Evolutionary conservation across 1,140 invertebrate genomes (phyloP).

Genomic region (Micrasema minimum): DNA sequence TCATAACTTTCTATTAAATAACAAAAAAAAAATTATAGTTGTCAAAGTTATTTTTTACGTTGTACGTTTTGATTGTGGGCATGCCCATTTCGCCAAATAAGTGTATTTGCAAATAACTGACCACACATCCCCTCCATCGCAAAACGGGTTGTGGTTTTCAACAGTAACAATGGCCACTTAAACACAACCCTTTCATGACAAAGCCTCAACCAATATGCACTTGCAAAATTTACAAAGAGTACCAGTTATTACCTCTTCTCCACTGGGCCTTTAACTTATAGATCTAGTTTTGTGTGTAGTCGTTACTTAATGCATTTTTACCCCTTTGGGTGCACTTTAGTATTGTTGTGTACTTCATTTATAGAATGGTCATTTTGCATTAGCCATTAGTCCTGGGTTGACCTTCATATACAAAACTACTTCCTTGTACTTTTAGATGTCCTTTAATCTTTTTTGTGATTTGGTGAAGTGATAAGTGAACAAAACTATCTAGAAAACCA

Average conservation of each 20-base stretch:
- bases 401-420: neutral
- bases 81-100: conserved; percentile 18
- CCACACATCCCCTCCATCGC: conserved; percentile 44
- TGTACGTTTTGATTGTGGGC: conserved; percentile 4
- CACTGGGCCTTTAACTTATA: neutral
- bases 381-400: neutral
- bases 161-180: neutral
- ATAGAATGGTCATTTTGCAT: conserved; percentile 41
- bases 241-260: no score
- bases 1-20: no score
- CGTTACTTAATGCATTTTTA: conserved; percentile 41
- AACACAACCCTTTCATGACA: neutral
- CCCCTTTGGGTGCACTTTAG: conserved; percentile 43
- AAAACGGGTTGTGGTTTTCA: conserved; percentile 27
- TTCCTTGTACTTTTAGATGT: neutral
- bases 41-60: neutral
- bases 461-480: conserved; percentile 4
- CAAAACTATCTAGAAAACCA: no score
- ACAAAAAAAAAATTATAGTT: no score
- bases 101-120: conserved; percentile 40
- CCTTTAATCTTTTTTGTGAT: neutral
- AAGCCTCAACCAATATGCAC: neutral
- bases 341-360: conserved; percentile 37
- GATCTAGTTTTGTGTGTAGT: neutral
- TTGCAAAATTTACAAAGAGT: no score